These are phyloP conservation scores for Molorchus minor DNA, from an alignment of 2,888 invertebrate genomes.

Conservation along the genomic window DNA sequence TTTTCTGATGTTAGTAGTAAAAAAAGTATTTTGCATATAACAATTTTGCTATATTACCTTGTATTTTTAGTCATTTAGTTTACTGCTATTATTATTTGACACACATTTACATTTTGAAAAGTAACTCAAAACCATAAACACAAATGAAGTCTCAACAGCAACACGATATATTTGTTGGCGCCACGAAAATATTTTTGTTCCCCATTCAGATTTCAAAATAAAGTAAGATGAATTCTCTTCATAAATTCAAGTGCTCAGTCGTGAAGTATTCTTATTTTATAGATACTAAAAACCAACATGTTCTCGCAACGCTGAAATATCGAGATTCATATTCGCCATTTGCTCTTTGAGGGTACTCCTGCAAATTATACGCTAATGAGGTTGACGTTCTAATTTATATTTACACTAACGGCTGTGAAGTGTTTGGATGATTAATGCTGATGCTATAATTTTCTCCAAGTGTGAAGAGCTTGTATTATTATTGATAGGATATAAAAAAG, in stretches of 20 bases:
- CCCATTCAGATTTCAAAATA: constrained; percentile 19
- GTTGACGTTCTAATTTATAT: constrained; percentile 17
- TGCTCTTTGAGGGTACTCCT: constrained; percentile 16
- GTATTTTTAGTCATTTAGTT: no score
- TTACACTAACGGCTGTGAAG: neutral
- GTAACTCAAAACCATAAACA: no score
- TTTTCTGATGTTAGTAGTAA: no score
- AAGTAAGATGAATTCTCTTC: constrained; percentile 15
- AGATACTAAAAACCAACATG: constrained; percentile 20
- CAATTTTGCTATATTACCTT: no score
- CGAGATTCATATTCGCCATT: constrained; percentile 17
- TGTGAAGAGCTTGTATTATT: no score
- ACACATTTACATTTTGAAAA: neutral
- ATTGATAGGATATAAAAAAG: no score
- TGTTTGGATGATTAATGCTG: neutral
- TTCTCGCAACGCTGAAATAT: constrained; percentile 22
- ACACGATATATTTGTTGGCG: constrained; percentile 7
- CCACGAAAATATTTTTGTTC: constrained; percentile 17
- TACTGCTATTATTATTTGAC: no score
- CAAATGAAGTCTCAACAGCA: neutral
- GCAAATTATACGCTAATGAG: constrained; percentile 21
- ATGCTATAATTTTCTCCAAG: no score
- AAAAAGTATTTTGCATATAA: no score
- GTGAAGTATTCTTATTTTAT: constrained; percentile 21
- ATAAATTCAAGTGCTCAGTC: constrained; percentile 14